Base-by-base conservation (phyloP, 1,140 invertebrate genomes). In the Sitobion miscanthi region DNA sequence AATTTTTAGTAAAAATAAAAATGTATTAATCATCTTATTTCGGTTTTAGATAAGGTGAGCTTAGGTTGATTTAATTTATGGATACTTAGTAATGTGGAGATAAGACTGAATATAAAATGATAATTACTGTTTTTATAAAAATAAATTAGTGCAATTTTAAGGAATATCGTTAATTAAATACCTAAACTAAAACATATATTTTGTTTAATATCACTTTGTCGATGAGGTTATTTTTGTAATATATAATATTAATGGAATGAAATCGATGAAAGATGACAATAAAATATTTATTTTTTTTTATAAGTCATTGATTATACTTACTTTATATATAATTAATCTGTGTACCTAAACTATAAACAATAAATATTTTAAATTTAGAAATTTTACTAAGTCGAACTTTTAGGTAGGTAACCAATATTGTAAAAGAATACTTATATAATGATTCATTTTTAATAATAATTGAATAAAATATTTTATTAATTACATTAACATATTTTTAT, bases 51-150 rank as follows among this genome's bases (percentile, higher is more conserved):
- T 85, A 42, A 85, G 38, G 38, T 85, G 38, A 45, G 38, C 42
- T 85, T 85, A 30, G 35, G 82, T 42, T 23, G 38, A 85, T 30
- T 42, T 25, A 23, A 30, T 45, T 25, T 42, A 42, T 45, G 38
- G 3, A 85, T 45, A 85, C 42, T 85, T 45, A 11, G 42, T 85
- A 45, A 85, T 45, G 38, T 42, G 23, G 23, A 2, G 38, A 85
- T 85, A 42, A 83, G 77, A 83, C 9, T 25, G 23, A 85, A 42
- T 85, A 0, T 77, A 77, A 77, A 85, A 30, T 85, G 83, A 42
- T 85, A 45, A 85, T 85, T 85, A 85, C 38, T 85, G 9, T 85
- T n/a, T 77, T 69, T 69, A 17, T n/a, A n/a, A 77, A 69, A n/a
- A 69, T 17, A 77, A 77, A 17, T 17, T 77, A 69, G 30, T n/a